Evolutionary conservation across 2,888 invertebrate species (phyloP), one percentile per base, ranked within the genome.

Genomic region (Tryphoninae sp.): DNA sequence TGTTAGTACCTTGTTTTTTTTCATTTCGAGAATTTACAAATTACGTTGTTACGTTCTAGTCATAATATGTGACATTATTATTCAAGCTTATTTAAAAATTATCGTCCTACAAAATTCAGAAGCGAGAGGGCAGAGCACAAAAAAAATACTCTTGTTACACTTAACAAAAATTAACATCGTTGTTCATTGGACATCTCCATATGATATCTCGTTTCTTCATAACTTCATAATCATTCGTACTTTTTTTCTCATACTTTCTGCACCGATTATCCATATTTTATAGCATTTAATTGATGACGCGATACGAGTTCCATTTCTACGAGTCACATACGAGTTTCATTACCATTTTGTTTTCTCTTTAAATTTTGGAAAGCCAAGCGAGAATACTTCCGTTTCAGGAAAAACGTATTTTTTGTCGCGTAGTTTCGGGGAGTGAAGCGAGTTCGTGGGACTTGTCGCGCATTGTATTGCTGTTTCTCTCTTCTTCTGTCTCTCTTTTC

Each of bases 101-200:
- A 33, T 9, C 58, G 62, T 73, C 22, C 51, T 82, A 85, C 85
- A 77, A 85, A 84, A 86, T 87, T 87, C 88, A 89, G 88, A 90
- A 86, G 88, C 87, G 88, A 88, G 90, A 91, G 91, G 89, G 90
- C 91, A 91, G 91, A 90, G 90, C 86, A 88, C 87, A 87, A 16
- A 19, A 68, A 49, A 68, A 23, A 19, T 59, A 16, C 11, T 81
- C 69, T 78, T 80, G 51, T 22, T 71, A 71, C 51, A 71, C 73
- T 68, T 76, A 76, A 72, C 68, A 67, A 68, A 78, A 83, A 68
- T 73, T 76, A 58, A 82, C 71, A 23, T 71, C 49, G 75, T 64
- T 59, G 53, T 65, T 80, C 75, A 74, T 71, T 67, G 4, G 68
- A 33, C 68, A 62, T 74, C 33, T 40, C 53, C 55, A 72, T 68